These are phyloP conservation scores for Coluber constrictor DNA, from an alignment of 2,797 vertebrate genomes.

Conservation along the genomic window DNA sequence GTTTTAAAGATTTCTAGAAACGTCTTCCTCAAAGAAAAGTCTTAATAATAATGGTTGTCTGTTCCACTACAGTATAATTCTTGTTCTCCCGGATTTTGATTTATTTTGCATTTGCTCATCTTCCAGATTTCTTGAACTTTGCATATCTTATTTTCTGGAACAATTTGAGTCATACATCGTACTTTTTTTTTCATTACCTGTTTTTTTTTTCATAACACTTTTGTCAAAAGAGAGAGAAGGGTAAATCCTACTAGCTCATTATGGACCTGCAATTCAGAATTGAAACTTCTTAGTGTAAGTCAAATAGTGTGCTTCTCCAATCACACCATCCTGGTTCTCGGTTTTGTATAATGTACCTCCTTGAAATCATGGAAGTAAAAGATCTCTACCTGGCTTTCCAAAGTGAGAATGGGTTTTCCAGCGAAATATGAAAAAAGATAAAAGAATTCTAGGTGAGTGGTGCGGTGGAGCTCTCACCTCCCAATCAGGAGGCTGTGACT, in stretches of 20 bases:
- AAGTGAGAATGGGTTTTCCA: not conserved
- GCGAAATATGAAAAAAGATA: not conserved
- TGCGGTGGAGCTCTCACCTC: too few relatives aligned
- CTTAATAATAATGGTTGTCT: not conserved
- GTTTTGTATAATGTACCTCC: not conserved
- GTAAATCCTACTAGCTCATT: not conserved
- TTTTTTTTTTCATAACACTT: not conserved
- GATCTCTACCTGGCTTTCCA: not conserved
- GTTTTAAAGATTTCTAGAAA: not conserved
- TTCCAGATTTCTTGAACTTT: not conserved
- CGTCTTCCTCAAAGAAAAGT: not conserved
- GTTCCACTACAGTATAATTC: not conserved
- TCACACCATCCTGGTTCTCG: not conserved
- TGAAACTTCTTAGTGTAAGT: not conserved
- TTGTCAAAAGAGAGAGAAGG: not conserved
- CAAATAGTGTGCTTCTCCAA: not conserved
- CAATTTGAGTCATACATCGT: not conserved
- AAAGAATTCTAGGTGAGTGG: not conserved
- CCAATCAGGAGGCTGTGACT: too few relatives aligned
- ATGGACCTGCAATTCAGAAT: rapidly evolving
- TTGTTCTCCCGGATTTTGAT: not conserved
- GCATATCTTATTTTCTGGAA: too few relatives aligned
- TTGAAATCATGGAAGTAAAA: not conserved
- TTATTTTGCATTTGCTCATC: not conserved
- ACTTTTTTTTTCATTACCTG: too few relatives aligned